Percentiles rank a stretch among this genome's conserved stretches.
Evolutionary conservation across 2,113 vertebrate species (phyloP).

Genomic region (Rhinolophus sinicus): DNA sequence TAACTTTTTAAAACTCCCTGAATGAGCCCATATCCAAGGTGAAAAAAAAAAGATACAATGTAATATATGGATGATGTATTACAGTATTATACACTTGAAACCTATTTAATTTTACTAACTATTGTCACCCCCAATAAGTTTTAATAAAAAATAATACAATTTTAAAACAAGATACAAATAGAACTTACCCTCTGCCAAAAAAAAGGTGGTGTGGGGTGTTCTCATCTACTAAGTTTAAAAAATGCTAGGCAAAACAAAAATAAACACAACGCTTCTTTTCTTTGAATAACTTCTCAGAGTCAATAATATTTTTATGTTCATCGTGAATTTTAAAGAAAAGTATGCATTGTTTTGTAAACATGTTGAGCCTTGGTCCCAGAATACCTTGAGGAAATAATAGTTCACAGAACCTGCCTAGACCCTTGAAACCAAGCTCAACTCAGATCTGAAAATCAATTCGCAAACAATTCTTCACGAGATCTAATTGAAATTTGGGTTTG

Average conservation of each 20-base stretch:
- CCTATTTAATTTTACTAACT: too few species aligned
- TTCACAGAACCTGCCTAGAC: neutral
- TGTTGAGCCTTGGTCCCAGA: neutral
- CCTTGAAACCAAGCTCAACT: neutral
- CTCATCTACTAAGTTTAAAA: neutral
- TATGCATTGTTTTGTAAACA: neutral
- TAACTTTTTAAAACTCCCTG: neutral
- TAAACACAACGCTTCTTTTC: neutral
- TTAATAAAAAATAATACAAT: neutral
- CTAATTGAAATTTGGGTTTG: neutral
- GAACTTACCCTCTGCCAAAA: neutral
- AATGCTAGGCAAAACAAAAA: neutral
- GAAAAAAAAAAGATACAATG: neutral
- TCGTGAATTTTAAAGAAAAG: neutral
- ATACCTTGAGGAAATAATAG: neutral
- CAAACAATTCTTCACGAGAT: neutral
- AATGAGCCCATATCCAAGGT: neutral
- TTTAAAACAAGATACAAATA: neutral
- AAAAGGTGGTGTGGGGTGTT: neutral
- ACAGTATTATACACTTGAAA: too few species aligned
- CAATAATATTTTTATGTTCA: neutral
- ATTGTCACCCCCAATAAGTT: too few species aligned
- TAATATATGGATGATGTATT: too few species aligned
- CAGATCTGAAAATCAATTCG: neutral
- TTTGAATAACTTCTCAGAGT: neutral